Evolutionary conservation across 92 coral and sea anemone species (phyloP).

Genomic region (Zoanthus sociatus): DNA sequence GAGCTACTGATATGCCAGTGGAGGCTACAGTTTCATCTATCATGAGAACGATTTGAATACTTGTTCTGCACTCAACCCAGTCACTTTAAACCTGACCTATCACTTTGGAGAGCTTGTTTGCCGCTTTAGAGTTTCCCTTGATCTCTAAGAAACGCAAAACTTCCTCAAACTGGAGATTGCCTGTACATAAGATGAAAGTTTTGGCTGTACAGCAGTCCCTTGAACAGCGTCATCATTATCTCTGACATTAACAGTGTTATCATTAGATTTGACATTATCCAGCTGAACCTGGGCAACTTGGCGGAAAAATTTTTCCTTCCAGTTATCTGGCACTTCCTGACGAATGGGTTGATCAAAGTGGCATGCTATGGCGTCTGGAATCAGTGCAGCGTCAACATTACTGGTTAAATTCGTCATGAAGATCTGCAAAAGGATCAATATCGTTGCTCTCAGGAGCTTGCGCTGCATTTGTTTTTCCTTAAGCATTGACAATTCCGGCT

Average conservation of each 20-base stretch:
- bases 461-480: conserved; percentile 58
- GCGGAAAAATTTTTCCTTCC: neutral
- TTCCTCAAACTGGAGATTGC: conserved; percentile 35
- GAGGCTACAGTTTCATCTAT: neutral
- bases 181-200: conserved; percentile 29
- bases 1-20: neutral
- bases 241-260: neutral
- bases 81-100: conserved; percentile 28
- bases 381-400: conserved; percentile 36
- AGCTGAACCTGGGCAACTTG: conserved; percentile 30
- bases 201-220: conserved; percentile 39
- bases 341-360: conserved; percentile 56
- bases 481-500: conserved; percentile 53
- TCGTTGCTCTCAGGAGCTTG: conserved; percentile 37
- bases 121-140: conserved; percentile 38
- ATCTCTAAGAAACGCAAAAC: conserved; percentile 24
- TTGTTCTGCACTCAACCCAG: conserved; percentile 20
- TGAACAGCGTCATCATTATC: conserved; percentile 33
- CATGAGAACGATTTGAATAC: conserved; percentile 8
- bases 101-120: conserved; percentile 30
- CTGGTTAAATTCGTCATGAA: conserved; percentile 52
- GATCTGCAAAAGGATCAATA: conserved; percentile 53
- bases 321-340: conserved; percentile 29
- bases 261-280: neutral
- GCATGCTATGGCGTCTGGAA: conserved; percentile 57